Base-by-base conservation (phyloP, 2,113 vertebrate genomes). In the Plectropomus leopardus region DNA sequence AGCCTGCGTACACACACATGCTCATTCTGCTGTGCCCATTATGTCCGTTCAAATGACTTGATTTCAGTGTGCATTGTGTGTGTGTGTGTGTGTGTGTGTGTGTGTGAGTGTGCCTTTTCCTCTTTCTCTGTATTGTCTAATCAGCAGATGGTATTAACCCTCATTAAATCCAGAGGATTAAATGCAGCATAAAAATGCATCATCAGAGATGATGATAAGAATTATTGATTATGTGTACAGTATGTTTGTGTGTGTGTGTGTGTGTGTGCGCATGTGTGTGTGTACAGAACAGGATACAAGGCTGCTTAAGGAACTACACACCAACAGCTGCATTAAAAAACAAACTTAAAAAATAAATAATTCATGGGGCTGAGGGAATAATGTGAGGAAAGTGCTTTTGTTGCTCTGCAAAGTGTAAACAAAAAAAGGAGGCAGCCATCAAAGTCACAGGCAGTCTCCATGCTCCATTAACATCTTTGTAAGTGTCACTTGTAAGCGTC, bases 11-110 rank as follows among this genome's bases (percentile, higher is more conserved):
- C 30, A 13, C 63, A 76, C 65, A 80, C 54, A 85, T n/a, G 16
- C 54, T 65, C 48, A 58, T 36, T 55, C 51, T 54, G 71, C 45
- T 76, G 77, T 78, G 80, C 65, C 55, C 68, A 80, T 84, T 85
- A 83, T 51, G 75, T 80, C 78, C 36, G 53, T 87, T 86, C 72
- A 78, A 80, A 80, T 88, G 74, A 83, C 48, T 69, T 30, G 21
- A 55, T 76, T 63, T 72, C 21, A 28, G 11, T 47, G 48, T 74
- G 14, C 23, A 78, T 7, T 32, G 26, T 21, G 63, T 42, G 9
- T 64, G 28, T 72, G 40, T 72, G 40, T 8, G 45, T 73, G 47
- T 30, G 50, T 51, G 44, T 11, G 15, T 69, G 24, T 44, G 24
- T 30, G 21, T 64, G 28, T 30, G 44, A 54, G 36, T 42, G 50